A percentile compares a stretch with the other conserved stretches of the same genome.
These are phyloP conservation scores for Pachyseris speciosa DNA, from an alignment of 64 coral and sea anemone species.

Conservation along the genomic window DNA sequence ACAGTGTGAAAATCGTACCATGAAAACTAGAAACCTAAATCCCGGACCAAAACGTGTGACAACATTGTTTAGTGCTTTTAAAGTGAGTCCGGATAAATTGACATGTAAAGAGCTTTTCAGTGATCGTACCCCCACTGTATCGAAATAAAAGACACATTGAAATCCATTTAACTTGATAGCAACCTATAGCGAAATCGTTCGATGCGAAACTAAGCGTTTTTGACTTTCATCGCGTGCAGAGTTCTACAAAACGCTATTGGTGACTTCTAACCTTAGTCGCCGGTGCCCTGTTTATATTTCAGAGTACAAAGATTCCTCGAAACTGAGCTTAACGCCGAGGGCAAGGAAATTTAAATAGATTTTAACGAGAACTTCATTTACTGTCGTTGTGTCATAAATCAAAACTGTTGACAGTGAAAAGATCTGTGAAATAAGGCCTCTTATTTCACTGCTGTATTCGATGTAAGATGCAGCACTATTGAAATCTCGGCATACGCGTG, in stretches of 20 bases:
- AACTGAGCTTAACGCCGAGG: background rate
- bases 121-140: slow-evolving; percentile 3
- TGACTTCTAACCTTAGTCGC: background rate
- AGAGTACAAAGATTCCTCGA: background rate
- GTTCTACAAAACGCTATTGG: background rate
- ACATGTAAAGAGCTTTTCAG: background rate
- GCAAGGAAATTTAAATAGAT: background rate
- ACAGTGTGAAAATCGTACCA: slow-evolving; percentile 10
- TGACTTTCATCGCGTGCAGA: background rate
- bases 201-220: slow-evolving; percentile 28
- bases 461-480: slow-evolving; percentile 53
- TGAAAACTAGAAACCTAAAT: background rate
- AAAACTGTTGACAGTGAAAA: background rate
- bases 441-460: slow-evolving; percentile 33
- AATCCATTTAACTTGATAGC: background rate
- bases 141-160: background rate
- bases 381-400: background rate
- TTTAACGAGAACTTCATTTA: slow-evolving; percentile 18
- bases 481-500: slow-evolving; percentile 59
- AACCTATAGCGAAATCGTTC: background rate
- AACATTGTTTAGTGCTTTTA: slow-evolving; percentile 20
- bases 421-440: slow-evolving; percentile 15
- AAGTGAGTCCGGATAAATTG: slow-evolving; percentile 30
- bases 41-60: slow-evolving; percentile 25
- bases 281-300: background rate